Percentiles rank a stretch among this genome's conserved stretches.
phyloP scores from a whole-genome alignment of 2,888 invertebrate species.

The Sesia apiformis region DNA sequence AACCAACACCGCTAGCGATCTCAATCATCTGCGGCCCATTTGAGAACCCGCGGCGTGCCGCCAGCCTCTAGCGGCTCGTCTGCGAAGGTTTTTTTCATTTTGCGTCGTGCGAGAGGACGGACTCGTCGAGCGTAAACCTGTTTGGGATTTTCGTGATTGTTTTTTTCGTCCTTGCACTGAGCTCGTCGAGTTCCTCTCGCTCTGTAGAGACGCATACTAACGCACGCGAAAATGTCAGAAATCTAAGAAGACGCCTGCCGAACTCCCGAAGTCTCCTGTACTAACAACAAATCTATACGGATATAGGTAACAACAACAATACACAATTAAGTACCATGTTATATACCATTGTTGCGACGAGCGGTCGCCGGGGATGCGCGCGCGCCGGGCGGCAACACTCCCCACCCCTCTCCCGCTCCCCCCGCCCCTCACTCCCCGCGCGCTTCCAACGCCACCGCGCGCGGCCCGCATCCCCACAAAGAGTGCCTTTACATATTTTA shows the following conservation, averaged over 20 bases:
- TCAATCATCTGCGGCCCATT: conserved; percentile 38
- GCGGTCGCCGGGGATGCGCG: not conserved
- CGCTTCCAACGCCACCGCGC: conserved; percentile 33
- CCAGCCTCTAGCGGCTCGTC: conserved; percentile 35
- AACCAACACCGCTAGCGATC: conserved; percentile 34
- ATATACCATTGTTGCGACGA: not conserved
- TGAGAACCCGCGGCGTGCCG: conserved; percentile 28
- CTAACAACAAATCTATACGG: no score
- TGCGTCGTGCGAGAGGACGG: conserved; percentile 54
- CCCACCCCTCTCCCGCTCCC: not conserved
- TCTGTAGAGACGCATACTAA: conserved; percentile 31
- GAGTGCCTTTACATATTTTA: conserved; percentile 62
- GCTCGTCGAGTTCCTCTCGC: conserved; percentile 32
- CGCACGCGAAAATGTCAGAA: conserved; percentile 45
- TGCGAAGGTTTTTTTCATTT: conserved; percentile 53
- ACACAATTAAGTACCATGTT: no score
- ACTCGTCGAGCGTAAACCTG: conserved; percentile 49
- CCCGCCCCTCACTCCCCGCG: conserved; percentile 16
- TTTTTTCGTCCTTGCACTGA: conserved; percentile 52
- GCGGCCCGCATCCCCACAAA: conserved; percentile 19
- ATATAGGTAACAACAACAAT: not conserved
- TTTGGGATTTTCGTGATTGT: conserved; percentile 62
- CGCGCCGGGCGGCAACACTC: not conserved
- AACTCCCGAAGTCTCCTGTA: conserved; percentile 38
- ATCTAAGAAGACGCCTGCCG: conserved; percentile 41